Evolutionary conservation across 2,797 vertebrate species (phyloP).

Genomic region (Galaxias olidus): DNA sequence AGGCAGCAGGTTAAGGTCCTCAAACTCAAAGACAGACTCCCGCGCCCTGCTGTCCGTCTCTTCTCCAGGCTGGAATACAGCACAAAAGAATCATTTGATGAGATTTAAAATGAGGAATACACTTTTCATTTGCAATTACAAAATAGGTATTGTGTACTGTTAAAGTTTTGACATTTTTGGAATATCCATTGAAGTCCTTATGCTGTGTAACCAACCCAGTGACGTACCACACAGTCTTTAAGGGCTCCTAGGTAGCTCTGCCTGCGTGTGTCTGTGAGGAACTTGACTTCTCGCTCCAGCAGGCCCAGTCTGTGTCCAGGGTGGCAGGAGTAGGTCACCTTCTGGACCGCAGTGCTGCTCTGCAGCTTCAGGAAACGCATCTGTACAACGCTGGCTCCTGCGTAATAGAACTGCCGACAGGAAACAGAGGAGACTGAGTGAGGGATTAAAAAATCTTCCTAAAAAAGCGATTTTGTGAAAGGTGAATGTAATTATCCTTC

Average conservation of each 20-base stretch:
- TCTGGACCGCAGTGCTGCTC: conserved; percentile 77
- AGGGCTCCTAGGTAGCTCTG: conserved; percentile 80
- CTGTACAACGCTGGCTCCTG: conserved; percentile 80
- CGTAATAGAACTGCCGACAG: conserved; percentile 78
- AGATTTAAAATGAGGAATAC: too few species aligned
- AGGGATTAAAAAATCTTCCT: too few species aligned
- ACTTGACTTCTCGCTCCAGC: conserved; percentile 70
- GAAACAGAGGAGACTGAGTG: background rate
- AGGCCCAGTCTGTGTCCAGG: conserved; percentile 63
- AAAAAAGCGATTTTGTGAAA: too few species aligned
- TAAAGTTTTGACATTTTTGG: too few species aligned
- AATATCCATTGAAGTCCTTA: background rate
- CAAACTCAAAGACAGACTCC: conserved; percentile 84
- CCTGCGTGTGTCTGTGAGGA: conserved; percentile 77
- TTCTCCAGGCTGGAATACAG: conserved; percentile 62
- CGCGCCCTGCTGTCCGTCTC: conserved; percentile 60
- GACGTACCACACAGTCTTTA: conserved; percentile 80
- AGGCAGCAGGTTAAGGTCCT: conserved; percentile 83
- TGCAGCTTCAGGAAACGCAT: conserved; percentile 86
- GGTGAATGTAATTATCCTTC: too few species aligned
- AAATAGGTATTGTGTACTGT: too few species aligned
- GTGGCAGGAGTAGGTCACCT: conserved; percentile 81
- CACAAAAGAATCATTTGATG: conserved; percentile 17
- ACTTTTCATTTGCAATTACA: too few species aligned
- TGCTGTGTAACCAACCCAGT: background rate